Base-by-base conservation (phyloP, 30 jellyfish, hydroid and myxozoan species). In the Morbakka virulenta region DNA sequence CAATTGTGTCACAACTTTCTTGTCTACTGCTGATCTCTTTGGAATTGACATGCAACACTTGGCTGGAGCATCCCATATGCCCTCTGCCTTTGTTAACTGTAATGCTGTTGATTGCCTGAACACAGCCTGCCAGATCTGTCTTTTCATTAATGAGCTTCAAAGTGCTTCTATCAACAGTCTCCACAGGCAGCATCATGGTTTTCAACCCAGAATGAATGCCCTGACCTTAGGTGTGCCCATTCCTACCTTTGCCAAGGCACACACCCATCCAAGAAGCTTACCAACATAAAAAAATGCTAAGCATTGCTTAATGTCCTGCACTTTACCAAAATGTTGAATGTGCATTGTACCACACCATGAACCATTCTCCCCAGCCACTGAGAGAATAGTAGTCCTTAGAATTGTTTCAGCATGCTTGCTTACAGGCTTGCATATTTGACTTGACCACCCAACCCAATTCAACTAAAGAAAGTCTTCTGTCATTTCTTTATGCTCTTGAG, bases 21-120 rank as follows among this genome's bases (percentile, higher is more conserved):
- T 67, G 27, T 17, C 80, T 9, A 69, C 80, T 23, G 80, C 61
- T n/a, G n/a, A n/a, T 47, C 61, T 12, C n/a, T 47, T 47, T n/a
- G n/a, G n/a, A 12, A n/a, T n/a, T n/a, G 14, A 47, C 14, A 12
- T 47, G 14, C 61, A 47, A 47, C 61, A 47, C 61, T n/a, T 47
- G 61, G 61, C 61, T 47, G 61, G 61, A 11, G n/a, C 14, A 12
- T 11, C 61, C 12, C 12, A 47, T 47, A n/a, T 47, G n/a, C 61
- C 61, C 12, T 47, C 61, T 11, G 61, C 12, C 61, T 47, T 47
- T n/a, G 14, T 11, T 12, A 11, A 12, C 14, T n/a, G 61, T n/a
- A 47, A 47, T n/a, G 61, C 61, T 11, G 61, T n/a, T 47, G 61
- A 47, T 11, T 47, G 61, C 61, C 61, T 47, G 14, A n/a, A 47